phyloP scores from a whole-genome alignment of 2,113 vertebrate species.

The Phasianus colchicus region DNA sequence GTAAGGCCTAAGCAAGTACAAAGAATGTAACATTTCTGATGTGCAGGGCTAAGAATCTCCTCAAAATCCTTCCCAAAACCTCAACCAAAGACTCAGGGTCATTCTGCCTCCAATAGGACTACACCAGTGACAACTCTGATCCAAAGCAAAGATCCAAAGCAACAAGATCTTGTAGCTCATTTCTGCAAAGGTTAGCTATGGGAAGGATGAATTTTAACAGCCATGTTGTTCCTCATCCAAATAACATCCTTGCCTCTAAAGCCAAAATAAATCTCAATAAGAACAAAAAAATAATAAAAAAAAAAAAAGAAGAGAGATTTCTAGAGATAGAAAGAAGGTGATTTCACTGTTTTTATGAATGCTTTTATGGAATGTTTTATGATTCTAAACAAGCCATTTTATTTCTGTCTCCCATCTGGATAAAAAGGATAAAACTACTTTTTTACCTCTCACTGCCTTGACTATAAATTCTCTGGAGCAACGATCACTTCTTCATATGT shows the following conservation, averaged over 20 bases:
- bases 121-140: accelerated
- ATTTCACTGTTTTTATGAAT: not conserved
- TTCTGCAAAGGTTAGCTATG: not conserved
- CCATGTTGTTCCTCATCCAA: not conserved
- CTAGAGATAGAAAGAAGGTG: not conserved
- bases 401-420: not conserved
- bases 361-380: not conserved
- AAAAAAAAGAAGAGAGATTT: not conserved
- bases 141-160: not conserved
- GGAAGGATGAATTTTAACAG: not conserved
- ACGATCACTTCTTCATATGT: not conserved
- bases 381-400: not conserved
- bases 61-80: not conserved
- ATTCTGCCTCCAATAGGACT: not conserved
- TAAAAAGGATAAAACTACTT: not conserved
- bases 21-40: not conserved
- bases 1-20: not conserved
- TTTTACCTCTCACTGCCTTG: not conserved
- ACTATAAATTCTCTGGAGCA: not conserved
- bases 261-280: not conserved
- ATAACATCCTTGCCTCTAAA: not conserved
- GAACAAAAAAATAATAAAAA: not conserved
- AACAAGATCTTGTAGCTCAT: not conserved
- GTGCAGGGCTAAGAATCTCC: not conserved
- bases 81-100: not conserved